Evolutionary conservation across 1,140 invertebrate species (phyloP).

Genomic region (Acromyrmex echinatior): DNA sequence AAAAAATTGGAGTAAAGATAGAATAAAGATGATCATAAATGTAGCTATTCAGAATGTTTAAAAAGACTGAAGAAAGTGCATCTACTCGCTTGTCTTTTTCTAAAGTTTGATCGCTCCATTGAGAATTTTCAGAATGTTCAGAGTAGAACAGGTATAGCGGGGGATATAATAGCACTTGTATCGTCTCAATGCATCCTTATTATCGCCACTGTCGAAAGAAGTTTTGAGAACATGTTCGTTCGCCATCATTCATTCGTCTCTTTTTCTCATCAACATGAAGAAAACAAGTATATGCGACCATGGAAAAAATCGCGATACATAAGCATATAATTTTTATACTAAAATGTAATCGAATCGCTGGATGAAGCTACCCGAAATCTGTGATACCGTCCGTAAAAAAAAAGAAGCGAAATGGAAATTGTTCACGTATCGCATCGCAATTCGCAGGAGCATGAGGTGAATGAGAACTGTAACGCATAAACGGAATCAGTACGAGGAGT

Average conservation of each 20-base stretch:
- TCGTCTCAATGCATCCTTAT: constrained; percentile 79
- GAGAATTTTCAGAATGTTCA: constrained; percentile 81
- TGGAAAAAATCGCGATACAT: constrained; percentile 67
- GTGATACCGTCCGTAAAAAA: constrained; percentile 12
- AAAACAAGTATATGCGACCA: constrained; percentile 46
- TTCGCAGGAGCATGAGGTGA: constrained; percentile 1
- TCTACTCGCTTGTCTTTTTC: constrained; percentile 36
- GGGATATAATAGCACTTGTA: constrained; percentile 75
- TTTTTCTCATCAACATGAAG: constrained; percentile 13
- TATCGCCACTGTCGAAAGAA: constrained; percentile 80
- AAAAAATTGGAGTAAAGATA: background rate
- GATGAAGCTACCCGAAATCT: constrained; percentile 39
- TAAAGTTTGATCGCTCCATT: constrained; percentile 64
- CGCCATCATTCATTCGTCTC: constrained; percentile 69
- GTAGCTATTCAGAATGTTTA: constrained; percentile 1
- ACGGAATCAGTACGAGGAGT: constrained; percentile 5
- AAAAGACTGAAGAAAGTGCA: constrained; percentile 47
- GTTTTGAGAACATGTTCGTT: constrained; percentile 77
- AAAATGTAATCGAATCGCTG: constrained; percentile 68
- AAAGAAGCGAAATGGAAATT: background rate
- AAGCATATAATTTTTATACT: constrained; percentile 69
- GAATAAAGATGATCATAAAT: background rate
- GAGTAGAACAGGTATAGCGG: constrained; percentile 74
- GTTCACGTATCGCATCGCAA: background rate
- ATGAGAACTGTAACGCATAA: constrained; percentile 17